Evolutionary conservation across 2,797 vertebrate species (phyloP).

Genomic region (Muscicapa striata): DNA sequence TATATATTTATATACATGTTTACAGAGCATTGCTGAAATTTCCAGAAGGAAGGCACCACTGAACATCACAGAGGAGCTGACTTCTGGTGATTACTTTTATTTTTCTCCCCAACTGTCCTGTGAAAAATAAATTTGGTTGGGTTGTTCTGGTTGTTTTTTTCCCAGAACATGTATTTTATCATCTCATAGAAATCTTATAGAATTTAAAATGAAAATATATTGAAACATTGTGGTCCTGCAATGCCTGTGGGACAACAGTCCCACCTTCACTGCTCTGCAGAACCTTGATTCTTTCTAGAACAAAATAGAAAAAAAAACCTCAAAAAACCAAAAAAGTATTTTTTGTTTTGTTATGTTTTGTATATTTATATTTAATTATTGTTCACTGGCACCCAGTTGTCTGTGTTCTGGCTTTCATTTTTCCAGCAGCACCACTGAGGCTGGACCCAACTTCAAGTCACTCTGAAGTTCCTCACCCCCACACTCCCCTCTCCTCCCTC

Average conservation of each 20-base stretch:
- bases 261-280: not conserved
- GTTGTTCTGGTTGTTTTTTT: not conserved
- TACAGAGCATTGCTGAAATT: not conserved
- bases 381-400: not conserved
- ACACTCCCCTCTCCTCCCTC: not conserved
- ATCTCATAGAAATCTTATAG: not conserved
- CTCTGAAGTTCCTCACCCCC: not conserved
- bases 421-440: not conserved
- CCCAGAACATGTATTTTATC: not conserved
- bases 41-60: not conserved
- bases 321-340: fast-evolving
- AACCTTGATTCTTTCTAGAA: not conserved
- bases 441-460: not conserved
- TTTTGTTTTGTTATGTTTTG: not conserved
- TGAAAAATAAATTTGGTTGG: not conserved
- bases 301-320: not conserved
- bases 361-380: not conserved
- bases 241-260: not conserved
- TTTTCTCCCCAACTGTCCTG: not conserved
- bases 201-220: not conserved
- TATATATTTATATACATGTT: not conserved
- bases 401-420: not conserved
- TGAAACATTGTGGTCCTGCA: not conserved
- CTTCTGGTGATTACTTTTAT: not conserved
- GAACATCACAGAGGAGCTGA: not conserved